Evolutionary conservation across 2,888 invertebrate genomes (phyloP).

Genomic region (Clepsis dumicolana): DNA sequence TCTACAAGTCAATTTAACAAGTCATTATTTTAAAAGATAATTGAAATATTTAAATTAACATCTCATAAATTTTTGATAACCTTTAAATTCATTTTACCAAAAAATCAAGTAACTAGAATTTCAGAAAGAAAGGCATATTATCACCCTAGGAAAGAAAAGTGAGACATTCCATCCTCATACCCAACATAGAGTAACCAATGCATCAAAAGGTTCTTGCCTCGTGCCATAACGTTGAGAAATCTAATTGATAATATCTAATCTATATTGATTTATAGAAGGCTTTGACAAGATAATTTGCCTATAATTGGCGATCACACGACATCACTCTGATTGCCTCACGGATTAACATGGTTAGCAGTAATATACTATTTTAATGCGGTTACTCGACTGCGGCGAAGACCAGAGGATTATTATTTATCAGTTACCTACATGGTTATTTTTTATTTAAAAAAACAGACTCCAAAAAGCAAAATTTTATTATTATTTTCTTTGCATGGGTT

Average conservation of each 20-base stretch:
- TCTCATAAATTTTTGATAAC: neutral
- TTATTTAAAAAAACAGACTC: no score
- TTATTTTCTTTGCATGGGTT: no score
- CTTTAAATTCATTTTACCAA: neutral
- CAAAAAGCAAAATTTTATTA: no score
- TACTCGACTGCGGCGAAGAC: neutral
- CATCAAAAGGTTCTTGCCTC: neutral
- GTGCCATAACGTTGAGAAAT: neutral
- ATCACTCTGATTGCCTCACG: slow-evolving; percentile 35
- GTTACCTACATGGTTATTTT: no score
- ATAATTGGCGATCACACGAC: slow-evolving; percentile 37
- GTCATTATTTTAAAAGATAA: neutral
- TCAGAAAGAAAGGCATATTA: neutral
- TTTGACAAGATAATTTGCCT: slow-evolving; percentile 41
- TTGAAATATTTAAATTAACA: neutral
- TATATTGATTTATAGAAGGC: slow-evolving; percentile 38
- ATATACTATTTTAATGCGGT: neutral
- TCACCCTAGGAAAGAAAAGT: neutral
- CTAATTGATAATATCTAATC: slow-evolving; percentile 5
- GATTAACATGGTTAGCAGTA: slow-evolving; percentile 25
- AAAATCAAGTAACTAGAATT: neutral
- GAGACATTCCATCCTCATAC: neutral
- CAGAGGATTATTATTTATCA: neutral
- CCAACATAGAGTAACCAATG: neutral
- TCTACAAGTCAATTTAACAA: slow-evolving; percentile 18